These are phyloP conservation scores for Ceratina calcarata DNA, from an alignment of 1,140 invertebrate species.

Conservation along the genomic window DNA sequence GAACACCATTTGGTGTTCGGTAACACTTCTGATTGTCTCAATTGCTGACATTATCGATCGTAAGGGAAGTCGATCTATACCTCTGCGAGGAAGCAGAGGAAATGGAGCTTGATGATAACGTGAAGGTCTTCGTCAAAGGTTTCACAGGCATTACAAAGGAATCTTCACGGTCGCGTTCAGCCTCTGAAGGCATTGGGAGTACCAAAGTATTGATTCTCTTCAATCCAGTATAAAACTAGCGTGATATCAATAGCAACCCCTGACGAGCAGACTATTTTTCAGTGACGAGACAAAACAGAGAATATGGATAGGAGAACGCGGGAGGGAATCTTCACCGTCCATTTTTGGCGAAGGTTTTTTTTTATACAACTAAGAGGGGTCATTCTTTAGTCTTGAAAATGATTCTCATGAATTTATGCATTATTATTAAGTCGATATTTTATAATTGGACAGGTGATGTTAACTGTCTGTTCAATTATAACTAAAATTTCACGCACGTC, in stretches of 20 bases:
- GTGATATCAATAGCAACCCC: slow-evolving; percentile 57
- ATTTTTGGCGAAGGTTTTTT: too few species aligned
- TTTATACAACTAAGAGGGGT: too few species aligned
- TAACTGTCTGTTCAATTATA: too few species aligned
- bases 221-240: slow-evolving; percentile 45
- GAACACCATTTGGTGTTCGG: background rate
- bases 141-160: slow-evolving; percentile 56
- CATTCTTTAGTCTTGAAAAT: too few species aligned
- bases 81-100: slow-evolving; percentile 33
- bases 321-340: background rate
- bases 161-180: slow-evolving; percentile 58
- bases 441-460: too few species aligned
- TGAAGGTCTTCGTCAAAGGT: slow-evolving; percentile 52
- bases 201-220: slow-evolving; percentile 59
- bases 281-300: slow-evolving; percentile 14
- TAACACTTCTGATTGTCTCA: slow-evolving; percentile 40
- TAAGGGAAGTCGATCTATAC: slow-evolving; percentile 42
- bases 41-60: slow-evolving; percentile 34
- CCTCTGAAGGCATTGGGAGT: slow-evolving; percentile 47
- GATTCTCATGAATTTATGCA: too few species aligned
- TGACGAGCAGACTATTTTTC: slow-evolving; percentile 58
- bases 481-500: too few species aligned
- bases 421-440: too few species aligned
- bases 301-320: background rate
- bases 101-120: slow-evolving; percentile 55